A percentile compares a stretch with the other conserved stretches of the same genome.
Conservation (phyloP, 1,140 invertebrate genomes). For the Drosophila teissieri region DNA sequence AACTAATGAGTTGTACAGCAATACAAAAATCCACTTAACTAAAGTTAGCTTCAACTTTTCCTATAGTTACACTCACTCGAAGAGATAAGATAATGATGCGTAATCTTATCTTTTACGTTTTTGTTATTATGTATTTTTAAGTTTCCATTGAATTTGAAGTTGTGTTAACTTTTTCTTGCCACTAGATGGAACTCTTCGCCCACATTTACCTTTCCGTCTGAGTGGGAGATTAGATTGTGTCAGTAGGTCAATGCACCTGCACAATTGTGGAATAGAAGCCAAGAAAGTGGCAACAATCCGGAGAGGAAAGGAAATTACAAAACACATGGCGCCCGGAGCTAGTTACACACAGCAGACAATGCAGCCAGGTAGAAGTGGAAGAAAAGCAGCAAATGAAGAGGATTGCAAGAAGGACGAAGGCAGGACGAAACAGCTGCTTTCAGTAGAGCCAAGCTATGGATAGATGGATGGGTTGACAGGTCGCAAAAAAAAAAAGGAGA, state of each 20-base stretch:
- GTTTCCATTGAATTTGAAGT: background rate
- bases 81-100: background rate
- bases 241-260: constrained; percentile 73
- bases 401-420: constrained; percentile 6
- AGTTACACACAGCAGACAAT: constrained; percentile 68
- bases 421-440: constrained; percentile 41
- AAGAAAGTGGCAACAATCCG: constrained; percentile 34
- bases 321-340: constrained; percentile 73
- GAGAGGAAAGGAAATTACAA: constrained; percentile 58
- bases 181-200: constrained; percentile 4
- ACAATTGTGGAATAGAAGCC: constrained; percentile 13
- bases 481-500: constrained; percentile 7
- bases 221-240: constrained; percentile 47
- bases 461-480: constrained; percentile 33
- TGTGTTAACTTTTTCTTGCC: background rate
- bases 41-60: no score
- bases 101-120: background rate
- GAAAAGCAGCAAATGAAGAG: constrained; percentile 54
- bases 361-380: constrained; percentile 26
- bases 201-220: constrained; percentile 5
- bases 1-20: no score
- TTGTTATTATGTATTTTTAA: background rate
- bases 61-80: no score
- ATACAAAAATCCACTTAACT: no score
- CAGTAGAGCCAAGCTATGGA: background rate